Percentiles rank a stretch among this genome's conserved stretches.
These are phyloP conservation scores for Chloroclysta siterata DNA, from an alignment of 2,888 invertebrate genomes.

Conservation along the genomic window DNA sequence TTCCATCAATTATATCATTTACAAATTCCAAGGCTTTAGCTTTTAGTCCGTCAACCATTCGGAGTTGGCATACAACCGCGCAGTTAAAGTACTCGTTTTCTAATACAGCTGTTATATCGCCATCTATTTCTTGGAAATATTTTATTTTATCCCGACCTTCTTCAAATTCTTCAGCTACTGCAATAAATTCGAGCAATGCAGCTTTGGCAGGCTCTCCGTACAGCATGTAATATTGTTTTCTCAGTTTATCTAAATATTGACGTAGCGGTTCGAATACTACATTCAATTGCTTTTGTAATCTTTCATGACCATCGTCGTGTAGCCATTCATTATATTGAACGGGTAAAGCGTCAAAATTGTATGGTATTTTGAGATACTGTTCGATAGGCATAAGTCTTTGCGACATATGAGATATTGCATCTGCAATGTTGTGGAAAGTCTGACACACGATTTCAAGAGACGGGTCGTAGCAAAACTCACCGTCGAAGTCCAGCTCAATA, in stretches of 20 bases:
- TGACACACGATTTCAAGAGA: slow-evolving; percentile 82
- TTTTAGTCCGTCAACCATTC: slow-evolving; percentile 87
- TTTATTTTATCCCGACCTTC: slow-evolving; percentile 86
- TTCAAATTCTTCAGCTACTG: slow-evolving; percentile 83
- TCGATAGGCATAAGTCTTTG: slow-evolving; percentile 86
- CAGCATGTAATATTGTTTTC: slow-evolving; percentile 83
- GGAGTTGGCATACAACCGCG: slow-evolving; percentile 86
- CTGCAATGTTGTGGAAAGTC: slow-evolving; percentile 84
- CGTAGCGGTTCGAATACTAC: slow-evolving; percentile 84
- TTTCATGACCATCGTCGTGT: slow-evolving; percentile 76
- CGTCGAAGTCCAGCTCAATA: slow-evolving; percentile 83
- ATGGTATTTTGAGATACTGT: slow-evolving; percentile 72
- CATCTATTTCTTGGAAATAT: slow-evolving; percentile 85
- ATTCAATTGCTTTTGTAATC: slow-evolving; percentile 80
- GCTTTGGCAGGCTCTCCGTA: slow-evolving; percentile 79
- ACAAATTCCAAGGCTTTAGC: slow-evolving; percentile 84
- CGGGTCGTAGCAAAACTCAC: slow-evolving; percentile 85
- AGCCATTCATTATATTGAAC: slow-evolving; percentile 86
- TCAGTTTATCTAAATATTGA: slow-evolving; percentile 81
- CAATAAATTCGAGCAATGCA: slow-evolving; percentile 76
- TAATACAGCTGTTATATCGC: slow-evolving; percentile 86
- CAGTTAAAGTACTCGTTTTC: slow-evolving; percentile 88
- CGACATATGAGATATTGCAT: slow-evolving; percentile 82
- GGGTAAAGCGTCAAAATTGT: slow-evolving; percentile 79
- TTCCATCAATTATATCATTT: slow-evolving; percentile 85